Percentiles rank a stretch among this genome's conserved stretches.
These are phyloP conservation scores for Notodonta dromedarius DNA, from an alignment of 2,888 invertebrate genomes.

Conservation along the genomic window DNA sequence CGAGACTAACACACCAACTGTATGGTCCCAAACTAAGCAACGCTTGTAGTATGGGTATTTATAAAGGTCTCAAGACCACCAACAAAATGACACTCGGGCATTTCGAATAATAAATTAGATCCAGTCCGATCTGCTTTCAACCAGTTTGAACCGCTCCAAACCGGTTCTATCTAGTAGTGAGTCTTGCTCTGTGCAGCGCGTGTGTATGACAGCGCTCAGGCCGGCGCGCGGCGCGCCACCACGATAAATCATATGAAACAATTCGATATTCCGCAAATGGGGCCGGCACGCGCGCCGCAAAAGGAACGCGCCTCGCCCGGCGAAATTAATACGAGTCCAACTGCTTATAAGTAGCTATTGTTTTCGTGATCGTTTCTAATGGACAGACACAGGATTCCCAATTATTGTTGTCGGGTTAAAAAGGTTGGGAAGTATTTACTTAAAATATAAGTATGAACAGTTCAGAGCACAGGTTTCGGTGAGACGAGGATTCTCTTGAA, in stretches of 20 bases:
- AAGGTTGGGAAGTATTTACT: too few relatives aligned
- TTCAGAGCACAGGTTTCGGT: too few relatives aligned
- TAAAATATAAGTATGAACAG: too few relatives aligned
- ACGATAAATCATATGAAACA: constrained; percentile 46
- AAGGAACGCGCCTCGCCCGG: background rate
- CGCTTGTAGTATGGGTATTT: too few relatives aligned
- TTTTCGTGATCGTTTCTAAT: background rate
- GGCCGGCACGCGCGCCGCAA: constrained; percentile 5
- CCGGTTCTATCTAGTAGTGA: constrained; percentile 12
- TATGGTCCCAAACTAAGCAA: too few relatives aligned
- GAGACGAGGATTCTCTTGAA: too few relatives aligned
- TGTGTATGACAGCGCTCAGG: constrained; percentile 37
- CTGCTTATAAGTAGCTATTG: background rate
- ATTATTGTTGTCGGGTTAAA: background rate
- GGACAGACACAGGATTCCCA: background rate
- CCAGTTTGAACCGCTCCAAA: background rate
- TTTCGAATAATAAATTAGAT: too few relatives aligned
- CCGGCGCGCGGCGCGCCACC: constrained; percentile 30
- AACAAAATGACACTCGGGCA: too few relatives aligned
- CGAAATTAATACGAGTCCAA: background rate
- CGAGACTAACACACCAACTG: too few relatives aligned
- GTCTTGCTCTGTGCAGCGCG: constrained; percentile 16
- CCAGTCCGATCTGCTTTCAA: too few relatives aligned
- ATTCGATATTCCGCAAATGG: constrained; percentile 45
- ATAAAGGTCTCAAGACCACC: too few relatives aligned